These are phyloP conservation scores for Heterocephalus glaber DNA, from an alignment of 2,113 vertebrate genomes.

Conservation along the genomic window DNA sequence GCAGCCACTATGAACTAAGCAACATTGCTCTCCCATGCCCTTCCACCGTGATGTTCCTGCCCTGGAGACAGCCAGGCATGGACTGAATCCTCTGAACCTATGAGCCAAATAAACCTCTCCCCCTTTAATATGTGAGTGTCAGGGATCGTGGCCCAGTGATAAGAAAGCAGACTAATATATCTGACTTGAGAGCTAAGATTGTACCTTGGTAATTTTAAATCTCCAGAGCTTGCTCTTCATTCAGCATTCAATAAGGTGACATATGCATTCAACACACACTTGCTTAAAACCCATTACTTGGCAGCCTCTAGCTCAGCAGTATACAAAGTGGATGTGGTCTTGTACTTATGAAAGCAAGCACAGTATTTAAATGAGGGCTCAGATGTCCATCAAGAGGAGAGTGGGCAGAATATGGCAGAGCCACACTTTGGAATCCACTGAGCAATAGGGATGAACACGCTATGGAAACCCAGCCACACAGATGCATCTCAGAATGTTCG, in stretches of 20 bases:
- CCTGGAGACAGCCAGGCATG: background rate
- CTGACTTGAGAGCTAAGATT: background rate
- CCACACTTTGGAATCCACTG: background rate
- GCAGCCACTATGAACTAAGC: background rate
- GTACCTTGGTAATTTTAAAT: background rate
- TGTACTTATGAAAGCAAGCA: background rate
- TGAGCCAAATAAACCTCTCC: background rate
- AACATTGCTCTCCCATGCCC: background rate
- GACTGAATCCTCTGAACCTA: background rate
- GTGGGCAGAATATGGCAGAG: background rate
- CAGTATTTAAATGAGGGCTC: background rate
- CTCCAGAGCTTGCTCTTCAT: background rate
- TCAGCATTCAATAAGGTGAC: background rate
- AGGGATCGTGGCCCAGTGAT: background rate
- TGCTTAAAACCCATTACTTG: background rate
- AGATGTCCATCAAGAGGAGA: background rate
- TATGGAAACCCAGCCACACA: background rate
- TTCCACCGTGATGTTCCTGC: background rate
- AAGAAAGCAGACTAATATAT: background rate
- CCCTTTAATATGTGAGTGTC: background rate
- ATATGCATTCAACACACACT: background rate
- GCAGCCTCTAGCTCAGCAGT: background rate
- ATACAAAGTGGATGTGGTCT: background rate
- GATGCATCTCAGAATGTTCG: background rate
- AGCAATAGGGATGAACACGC: background rate